These are phyloP conservation scores for Tauraco hartlaubi DNA, from an alignment of 2,797 vertebrate genomes.

Conservation along the genomic window DNA sequence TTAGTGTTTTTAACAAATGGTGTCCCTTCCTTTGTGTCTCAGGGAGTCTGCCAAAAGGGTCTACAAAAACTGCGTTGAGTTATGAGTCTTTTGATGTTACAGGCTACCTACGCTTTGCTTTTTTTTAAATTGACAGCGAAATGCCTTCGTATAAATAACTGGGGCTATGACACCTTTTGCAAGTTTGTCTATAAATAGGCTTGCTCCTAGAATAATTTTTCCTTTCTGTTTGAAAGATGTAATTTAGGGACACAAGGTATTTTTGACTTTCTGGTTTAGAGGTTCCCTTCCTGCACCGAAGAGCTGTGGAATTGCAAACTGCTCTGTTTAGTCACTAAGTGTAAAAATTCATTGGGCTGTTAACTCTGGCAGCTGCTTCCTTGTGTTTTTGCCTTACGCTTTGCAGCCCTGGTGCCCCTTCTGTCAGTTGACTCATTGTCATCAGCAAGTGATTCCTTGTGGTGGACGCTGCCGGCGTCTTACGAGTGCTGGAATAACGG, in stretches of 20 bases:
- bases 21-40: fast-evolving
- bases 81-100: neutral
- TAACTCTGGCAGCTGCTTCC: neutral
- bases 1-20: neutral
- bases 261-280: neutral
- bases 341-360: neutral
- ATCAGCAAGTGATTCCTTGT: too few relatives aligned
- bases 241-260: neutral
- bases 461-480: neutral
- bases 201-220: neutral
- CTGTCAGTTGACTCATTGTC: neutral
- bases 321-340: neutral
- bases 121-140: neutral
- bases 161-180: neutral
- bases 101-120: neutral
- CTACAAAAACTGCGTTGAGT: neutral
- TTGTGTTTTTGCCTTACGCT: neutral
- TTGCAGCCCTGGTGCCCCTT: neutral
- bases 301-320: neutral
- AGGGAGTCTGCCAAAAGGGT: neutral
- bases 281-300: neutral
- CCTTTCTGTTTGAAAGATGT: neutral
- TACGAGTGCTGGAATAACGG: neutral
- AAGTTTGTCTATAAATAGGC: neutral
- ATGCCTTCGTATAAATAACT: neutral